phyloP scores from a whole-genome alignment of 2,113 vertebrate species.

The Empidonax alnorum region DNA sequence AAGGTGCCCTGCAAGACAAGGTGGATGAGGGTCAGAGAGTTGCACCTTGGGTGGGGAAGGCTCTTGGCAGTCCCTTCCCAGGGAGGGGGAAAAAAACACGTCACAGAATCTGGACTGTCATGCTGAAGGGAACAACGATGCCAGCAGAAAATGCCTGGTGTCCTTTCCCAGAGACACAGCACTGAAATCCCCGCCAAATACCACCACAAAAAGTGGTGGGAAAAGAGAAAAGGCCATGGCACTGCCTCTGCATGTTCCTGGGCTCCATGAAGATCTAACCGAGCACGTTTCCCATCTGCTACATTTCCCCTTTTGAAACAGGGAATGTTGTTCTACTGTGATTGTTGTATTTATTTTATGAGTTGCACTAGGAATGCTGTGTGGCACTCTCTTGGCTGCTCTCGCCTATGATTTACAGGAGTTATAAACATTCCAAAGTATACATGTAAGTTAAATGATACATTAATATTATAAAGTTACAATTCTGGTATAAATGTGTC shows the following conservation, averaged over 20 bases:
- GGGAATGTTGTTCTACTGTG: constrained; percentile 55
- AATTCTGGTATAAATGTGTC: constrained; percentile 76
- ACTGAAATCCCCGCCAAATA: neutral
- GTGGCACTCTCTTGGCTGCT: constrained; percentile 60
- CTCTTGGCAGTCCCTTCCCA: neutral
- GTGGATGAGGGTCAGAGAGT: neutral
- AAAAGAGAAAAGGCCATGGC: rapidly evolving
- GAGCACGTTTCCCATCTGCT: neutral
- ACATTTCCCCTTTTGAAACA: neutral
- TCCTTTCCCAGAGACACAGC: neutral
- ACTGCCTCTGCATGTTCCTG: neutral
- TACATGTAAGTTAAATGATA: constrained; percentile 76
- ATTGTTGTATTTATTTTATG: constrained; percentile 76
- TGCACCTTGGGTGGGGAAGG: rapidly evolving
- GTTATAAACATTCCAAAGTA: constrained; percentile 81
- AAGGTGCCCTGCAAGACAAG: neutral
- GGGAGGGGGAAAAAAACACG: neutral
- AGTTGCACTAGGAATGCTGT: constrained; percentile 71
- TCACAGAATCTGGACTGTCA: neutral
- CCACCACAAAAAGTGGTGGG: rapidly evolving
- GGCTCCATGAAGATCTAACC: neutral
- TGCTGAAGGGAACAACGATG: rapidly evolving
- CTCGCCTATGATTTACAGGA: constrained; percentile 72
- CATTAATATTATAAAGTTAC: constrained; percentile 75
- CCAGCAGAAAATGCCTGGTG: neutral